Conservation (phyloP, 2,797 vertebrate genomes). For the Alca torda region DNA sequence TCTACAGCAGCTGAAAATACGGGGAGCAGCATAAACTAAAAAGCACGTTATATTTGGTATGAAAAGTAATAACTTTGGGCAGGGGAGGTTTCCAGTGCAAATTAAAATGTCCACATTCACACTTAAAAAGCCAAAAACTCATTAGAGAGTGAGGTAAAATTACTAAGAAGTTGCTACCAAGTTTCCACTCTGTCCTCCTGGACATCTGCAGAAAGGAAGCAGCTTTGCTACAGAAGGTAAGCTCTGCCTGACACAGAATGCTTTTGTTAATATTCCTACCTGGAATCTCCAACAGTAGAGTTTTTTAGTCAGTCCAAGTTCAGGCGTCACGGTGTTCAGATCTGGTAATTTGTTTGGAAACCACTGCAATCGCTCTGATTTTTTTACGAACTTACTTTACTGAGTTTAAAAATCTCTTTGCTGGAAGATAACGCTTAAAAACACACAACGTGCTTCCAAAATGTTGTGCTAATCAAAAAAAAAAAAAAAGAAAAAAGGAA, state of each 20-base stretch:
- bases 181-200: background rate
- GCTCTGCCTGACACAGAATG: background rate
- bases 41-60: background rate
- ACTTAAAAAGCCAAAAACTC: background rate
- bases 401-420: conserved; percentile 14
- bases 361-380: conserved; percentile 28
- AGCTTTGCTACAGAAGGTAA: background rate
- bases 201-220: background rate
- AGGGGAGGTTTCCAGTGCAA: background rate
- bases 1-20: background rate
- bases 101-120: background rate
- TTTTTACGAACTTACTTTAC: conserved; percentile 21
- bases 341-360: background rate
- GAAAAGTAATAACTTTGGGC: background rate
- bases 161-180: background rate
- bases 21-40: background rate
- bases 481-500: background rate
- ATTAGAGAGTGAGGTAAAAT: background rate
- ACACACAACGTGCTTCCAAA: conserved; percentile 48
- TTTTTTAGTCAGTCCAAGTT: background rate
- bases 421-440: conserved; percentile 33
- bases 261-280: background rate
- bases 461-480: conserved; percentile 45
- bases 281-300: background rate
- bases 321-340: background rate